These are phyloP conservation scores for Phylloscopus collybita DNA, from an alignment of 2,797 vertebrate species.

Conservation along the genomic window DNA sequence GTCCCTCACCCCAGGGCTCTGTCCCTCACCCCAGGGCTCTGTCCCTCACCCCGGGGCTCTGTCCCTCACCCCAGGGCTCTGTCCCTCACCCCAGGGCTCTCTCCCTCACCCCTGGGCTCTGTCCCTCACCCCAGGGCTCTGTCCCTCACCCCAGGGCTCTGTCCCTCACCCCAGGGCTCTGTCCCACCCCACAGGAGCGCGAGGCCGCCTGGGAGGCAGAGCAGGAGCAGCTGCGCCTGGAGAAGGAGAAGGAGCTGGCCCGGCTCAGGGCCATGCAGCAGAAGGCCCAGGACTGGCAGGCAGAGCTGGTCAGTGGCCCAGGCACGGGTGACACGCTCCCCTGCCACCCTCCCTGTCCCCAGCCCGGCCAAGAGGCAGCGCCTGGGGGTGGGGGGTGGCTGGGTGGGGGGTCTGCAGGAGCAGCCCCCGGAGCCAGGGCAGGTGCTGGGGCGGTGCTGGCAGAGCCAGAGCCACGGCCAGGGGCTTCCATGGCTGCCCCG, in stretches of 20 bases:
- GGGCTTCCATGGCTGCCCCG: neutral
- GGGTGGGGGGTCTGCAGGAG: neutral
- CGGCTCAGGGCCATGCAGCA: slow-evolving; percentile 85
- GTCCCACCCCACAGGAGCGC: slow-evolving; percentile 72
- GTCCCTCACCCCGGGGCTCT: neutral
- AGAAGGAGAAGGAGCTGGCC: slow-evolving; percentile 87
- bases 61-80: neutral
- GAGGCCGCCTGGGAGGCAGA: slow-evolving; percentile 86
- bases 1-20: neutral
- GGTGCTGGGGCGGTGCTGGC: neutral
- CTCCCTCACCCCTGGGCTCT: neutral
- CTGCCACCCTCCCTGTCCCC: neutral
- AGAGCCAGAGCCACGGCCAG: neutral
- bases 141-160: too few species aligned
- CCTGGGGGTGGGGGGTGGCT: neutral
- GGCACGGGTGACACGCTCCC: neutral
- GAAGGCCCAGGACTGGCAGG: slow-evolving; percentile 82
- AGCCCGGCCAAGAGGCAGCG: too few species aligned
- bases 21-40: too few species aligned
- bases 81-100: neutral
- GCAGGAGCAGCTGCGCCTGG: slow-evolving; percentile 80
- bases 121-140: too few species aligned
- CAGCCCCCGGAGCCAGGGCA: neutral
- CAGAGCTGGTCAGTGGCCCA: slow-evolving; percentile 81
- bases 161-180: too few species aligned